Evolutionary conservation across 2,113 vertebrate genomes (phyloP).

Genomic region (Pyrgilauda ruficollis): DNA sequence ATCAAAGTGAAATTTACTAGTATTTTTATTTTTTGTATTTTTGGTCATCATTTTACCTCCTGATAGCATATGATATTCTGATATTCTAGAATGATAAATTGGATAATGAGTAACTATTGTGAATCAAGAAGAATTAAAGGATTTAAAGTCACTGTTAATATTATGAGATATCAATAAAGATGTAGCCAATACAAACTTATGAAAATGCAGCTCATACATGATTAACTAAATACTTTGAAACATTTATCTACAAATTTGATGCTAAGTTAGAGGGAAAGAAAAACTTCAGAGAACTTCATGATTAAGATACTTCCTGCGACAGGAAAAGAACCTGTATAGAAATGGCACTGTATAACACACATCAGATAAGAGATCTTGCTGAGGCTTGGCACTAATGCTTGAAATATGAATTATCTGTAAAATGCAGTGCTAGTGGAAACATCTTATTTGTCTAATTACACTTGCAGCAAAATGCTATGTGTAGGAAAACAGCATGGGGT

Average conservation of each 20-base stretch:
- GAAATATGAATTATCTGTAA: slow-evolving; percentile 15
- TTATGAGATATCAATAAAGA: background rate
- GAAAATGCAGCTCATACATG: background rate
- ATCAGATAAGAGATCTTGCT: background rate
- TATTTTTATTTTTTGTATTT: background rate
- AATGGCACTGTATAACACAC: background rate
- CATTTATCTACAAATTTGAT: background rate
- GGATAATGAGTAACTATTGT: background rate
- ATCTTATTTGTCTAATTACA: slow-evolving; percentile 34
- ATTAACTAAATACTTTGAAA: background rate
- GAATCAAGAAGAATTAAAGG: background rate
- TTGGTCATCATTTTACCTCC: background rate
- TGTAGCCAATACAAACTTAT: background rate
- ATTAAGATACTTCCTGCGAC: background rate
- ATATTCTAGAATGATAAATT: background rate
- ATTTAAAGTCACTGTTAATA: background rate
- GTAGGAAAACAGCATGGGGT: background rate
- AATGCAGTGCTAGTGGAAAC: background rate
- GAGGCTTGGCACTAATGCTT: background rate
- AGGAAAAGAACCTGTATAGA: background rate
- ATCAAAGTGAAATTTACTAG: background rate
- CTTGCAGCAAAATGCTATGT: background rate
- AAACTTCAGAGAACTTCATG: background rate
- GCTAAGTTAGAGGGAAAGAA: background rate
- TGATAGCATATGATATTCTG: background rate